phyloP scores from a whole-genome alignment of 2,797 vertebrate genomes.

The Todus mexicanus region DNA sequence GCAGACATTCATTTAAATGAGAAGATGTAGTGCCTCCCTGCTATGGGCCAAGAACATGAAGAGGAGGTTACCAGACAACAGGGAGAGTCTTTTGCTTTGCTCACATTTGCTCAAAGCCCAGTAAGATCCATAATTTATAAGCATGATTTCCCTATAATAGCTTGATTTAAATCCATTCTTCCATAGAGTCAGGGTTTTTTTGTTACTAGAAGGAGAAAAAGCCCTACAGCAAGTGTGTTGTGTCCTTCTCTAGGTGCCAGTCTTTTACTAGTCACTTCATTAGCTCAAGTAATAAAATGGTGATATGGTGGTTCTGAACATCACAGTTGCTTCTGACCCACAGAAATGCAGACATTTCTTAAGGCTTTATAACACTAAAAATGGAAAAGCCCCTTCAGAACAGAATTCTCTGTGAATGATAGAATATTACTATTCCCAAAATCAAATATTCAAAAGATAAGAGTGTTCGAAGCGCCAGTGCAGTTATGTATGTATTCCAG shows the following conservation, averaged over 20 bases:
- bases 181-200: background rate
- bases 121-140: background rate
- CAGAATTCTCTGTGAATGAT: background rate
- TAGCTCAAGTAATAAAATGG: background rate
- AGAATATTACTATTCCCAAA: background rate
- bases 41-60: background rate
- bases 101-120: background rate
- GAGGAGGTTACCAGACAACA: background rate
- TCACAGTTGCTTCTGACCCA: background rate
- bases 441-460: background rate
- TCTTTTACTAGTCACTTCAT: background rate
- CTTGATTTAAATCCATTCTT: background rate
- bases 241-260: background rate
- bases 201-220: background rate
- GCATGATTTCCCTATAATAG: background rate
- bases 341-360: background rate
- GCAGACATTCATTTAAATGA: background rate
- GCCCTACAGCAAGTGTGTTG: background rate
- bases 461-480: background rate
- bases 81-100: background rate
- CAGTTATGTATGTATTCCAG: background rate
- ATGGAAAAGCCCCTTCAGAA: background rate
- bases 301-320: background rate
- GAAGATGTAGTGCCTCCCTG: background rate
- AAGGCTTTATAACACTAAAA: background rate